Conservation (phyloP, 2,888 invertebrate genomes). For the Elgonia sp. region DNA sequence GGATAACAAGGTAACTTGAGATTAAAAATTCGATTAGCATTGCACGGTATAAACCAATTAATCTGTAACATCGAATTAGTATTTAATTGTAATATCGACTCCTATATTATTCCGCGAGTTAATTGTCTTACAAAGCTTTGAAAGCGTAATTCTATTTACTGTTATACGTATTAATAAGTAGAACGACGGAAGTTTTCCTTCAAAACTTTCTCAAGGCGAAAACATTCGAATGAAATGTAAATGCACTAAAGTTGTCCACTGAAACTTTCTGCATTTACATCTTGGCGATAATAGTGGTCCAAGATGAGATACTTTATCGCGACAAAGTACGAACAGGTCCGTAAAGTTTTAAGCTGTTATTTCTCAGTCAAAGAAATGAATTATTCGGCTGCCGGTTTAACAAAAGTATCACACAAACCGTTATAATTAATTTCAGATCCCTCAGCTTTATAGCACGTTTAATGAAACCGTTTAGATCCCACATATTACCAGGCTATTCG, state of each 20-base stretch:
- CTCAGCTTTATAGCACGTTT: conserved; percentile 18
- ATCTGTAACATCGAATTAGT: conserved; percentile 28
- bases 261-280: conserved; percentile 71
- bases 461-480: conserved; percentile 20
- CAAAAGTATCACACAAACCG: conserved; percentile 23
- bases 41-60: conserved; percentile 36
- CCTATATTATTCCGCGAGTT: conserved; percentile 19
- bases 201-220: conserved; percentile 63
- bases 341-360: conserved; percentile 68
- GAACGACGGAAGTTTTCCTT: conserved; percentile 55
- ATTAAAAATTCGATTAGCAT: conserved; percentile 49
- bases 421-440: conserved; percentile 59
- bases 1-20: neutral
- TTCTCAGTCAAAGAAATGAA: conserved; percentile 69
- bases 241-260: conserved; percentile 67
- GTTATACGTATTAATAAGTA: conserved; percentile 70
- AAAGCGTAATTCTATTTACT: conserved; percentile 66
- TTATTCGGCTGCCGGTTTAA: conserved; percentile 47
- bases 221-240: conserved; percentile 75
- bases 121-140: conserved; percentile 67
- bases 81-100: conserved; percentile 53
- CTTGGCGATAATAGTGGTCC: conserved; percentile 66
- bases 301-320: conserved; percentile 69
- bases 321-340: conserved; percentile 69
- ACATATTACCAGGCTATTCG: conserved; percentile 40